Percentiles rank a stretch among this genome's conserved stretches.
These are phyloP conservation scores for Trachymyrmex septentrionalis DNA, from an alignment of 1,140 invertebrate genomes.

Conservation along the genomic window DNA sequence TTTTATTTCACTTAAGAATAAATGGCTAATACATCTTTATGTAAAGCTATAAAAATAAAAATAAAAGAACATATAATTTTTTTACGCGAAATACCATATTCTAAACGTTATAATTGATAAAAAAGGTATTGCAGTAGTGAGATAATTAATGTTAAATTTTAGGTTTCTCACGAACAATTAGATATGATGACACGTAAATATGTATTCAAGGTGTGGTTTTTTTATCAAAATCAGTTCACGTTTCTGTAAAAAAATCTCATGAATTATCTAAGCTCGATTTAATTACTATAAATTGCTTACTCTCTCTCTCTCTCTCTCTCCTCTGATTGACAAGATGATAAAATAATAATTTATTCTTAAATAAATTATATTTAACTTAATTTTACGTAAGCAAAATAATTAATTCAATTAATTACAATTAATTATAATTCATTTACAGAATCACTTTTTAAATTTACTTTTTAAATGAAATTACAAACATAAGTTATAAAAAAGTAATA, in stretches of 20 bases:
- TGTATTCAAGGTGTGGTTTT: conserved; percentile 8
- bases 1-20: not conserved
- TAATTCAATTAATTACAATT: not conserved
- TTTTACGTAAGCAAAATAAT: not conserved
- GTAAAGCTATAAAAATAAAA: not conserved
- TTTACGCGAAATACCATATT: not conserved
- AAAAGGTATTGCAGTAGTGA: not conserved
- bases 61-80: not conserved
- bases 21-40: not conserved
- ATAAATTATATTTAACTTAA: not conserved
- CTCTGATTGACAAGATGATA: not conserved
- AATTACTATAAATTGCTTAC: conserved; percentile 7
- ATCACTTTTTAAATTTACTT: not conserved
- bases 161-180: not conserved
- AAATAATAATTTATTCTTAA: not conserved
- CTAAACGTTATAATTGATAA: not conserved
- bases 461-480: conserved; percentile 14
- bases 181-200: not conserved
- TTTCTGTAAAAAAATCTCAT: not conserved
- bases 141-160: not conserved
- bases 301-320: too few relatives aligned
- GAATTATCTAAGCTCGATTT: not conserved
- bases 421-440: not conserved
- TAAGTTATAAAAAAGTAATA: not conserved
- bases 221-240: conserved; percentile 18